Conservation (phyloP, 1,140 invertebrate genomes). For the Amphibalanus amphitrite region DNA sequence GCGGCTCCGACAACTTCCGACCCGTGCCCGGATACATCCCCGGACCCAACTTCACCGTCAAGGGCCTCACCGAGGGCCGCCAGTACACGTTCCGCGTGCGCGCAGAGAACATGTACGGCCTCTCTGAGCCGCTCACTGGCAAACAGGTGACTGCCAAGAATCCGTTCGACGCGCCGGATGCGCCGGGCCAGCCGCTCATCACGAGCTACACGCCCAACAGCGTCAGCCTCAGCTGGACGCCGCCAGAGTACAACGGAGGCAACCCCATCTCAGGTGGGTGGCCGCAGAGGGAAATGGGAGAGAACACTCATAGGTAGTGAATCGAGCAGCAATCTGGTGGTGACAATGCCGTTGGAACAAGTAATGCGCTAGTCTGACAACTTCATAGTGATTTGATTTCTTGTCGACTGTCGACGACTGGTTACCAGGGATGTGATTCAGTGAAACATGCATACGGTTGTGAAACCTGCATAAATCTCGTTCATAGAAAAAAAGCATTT, state of each 20-base stretch:
- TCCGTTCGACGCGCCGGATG: constrained; percentile 91
- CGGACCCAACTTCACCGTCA: constrained; percentile 70
- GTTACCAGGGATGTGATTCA: no score
- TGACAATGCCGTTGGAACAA: no score
- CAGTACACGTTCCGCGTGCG: constrained; percentile 88
- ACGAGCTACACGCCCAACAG: constrained; percentile 44
- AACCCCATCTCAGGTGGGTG: constrained; percentile 67
- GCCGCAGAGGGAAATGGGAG: no score
- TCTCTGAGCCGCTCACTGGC: constrained; percentile 82
- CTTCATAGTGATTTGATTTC: no score
- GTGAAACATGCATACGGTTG: no score
- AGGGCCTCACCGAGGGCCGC: constrained; percentile 77
- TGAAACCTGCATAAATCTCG: no score
- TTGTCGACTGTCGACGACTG: no score
- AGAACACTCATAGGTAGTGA: no score
- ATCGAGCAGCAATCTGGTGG: no score
- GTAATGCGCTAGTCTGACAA: no score
- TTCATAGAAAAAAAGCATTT: no score
- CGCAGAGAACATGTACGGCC: constrained; percentile 91
- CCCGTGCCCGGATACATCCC: constrained; percentile 77
- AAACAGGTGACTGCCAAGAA: constrained; percentile 81
- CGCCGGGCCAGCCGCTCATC: constrained; percentile 82
- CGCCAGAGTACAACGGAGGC: constrained; percentile 76
- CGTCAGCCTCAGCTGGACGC: constrained; percentile 76
- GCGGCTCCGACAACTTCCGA: constrained; percentile 68